These are phyloP conservation scores for Brachionus plicatilis DNA, from an alignment of 1,140 invertebrate species.

Conservation along the genomic window DNA sequence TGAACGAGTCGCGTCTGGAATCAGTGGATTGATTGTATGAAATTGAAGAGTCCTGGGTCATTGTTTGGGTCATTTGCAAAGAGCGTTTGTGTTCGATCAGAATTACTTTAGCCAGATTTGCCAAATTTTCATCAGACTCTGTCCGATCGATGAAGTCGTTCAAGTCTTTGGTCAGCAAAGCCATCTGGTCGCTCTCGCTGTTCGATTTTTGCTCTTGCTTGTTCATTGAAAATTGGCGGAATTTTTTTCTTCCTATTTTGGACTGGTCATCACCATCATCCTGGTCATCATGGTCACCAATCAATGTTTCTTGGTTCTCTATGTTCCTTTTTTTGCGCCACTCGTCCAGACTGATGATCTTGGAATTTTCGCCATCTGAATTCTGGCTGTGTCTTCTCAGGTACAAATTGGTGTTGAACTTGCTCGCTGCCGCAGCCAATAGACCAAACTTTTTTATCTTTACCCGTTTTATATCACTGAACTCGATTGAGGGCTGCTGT, in stretches of 20 bases:
- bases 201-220: neutral
- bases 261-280: neutral
- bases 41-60: neutral
- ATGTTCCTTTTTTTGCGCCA: neutral
- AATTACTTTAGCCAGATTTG: conserved; percentile 33
- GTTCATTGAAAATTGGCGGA: neutral
- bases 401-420: conserved; percentile 4
- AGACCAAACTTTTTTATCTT: conserved; percentile 1
- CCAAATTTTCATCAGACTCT: conserved; percentile 17
- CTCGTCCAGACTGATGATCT: neutral
- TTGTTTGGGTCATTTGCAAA: neutral
- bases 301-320: neutral
- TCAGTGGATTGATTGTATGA: conserved; percentile 8
- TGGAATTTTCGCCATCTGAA: neutral
- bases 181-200: neutral
- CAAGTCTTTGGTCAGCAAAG: neutral
- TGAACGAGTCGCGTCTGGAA: conserved; percentile 10
- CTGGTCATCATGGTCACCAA: neutral
- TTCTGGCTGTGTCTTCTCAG: neutral
- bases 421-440: neutral
- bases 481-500: neutral
- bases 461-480: neutral
- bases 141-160: conserved; percentile 5
- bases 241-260: neutral
- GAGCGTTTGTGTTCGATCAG: conserved; percentile 25